Base-by-base conservation (phyloP, 1,140 invertebrate species). In the Camponotus floridanus region DNA sequence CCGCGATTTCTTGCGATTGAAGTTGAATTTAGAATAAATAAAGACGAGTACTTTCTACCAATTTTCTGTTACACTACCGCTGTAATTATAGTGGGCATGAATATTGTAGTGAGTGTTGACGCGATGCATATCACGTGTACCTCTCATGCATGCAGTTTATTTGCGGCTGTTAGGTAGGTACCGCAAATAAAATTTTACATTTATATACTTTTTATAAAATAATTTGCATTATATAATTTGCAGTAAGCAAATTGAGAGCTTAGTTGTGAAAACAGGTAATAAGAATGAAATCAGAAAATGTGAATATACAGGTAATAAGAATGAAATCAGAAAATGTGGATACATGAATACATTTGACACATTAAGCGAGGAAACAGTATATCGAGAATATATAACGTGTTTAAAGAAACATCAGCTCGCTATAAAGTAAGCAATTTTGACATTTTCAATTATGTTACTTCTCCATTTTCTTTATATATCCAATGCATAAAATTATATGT, bases 341-440 rank as follows among this genome's bases (percentile, higher is more conserved):
- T 2, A 4, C 6, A 13, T 26, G 9, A 62, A 45, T 45, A 45
- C 42, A 51, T 6, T 48, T 21, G 7, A 79, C 51, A 8, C 9
- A 13, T 67, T 15, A 11, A 67, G 11, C 13, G 76, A 79, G 7
- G 13, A 67, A 48, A 51, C 51, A 6, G 21, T 65, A 39, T 79
- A 67, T 5, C 62, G 42, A 7, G 61, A 79, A 67, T 79, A 79
- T 1, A 67, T 79, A 42, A 26, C 0, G 8, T 79, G 76, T 67
- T 51, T 79, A 36, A 79, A 79, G 3, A 79, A 79, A 67, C 76
- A 79, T 51, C 76, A 79, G 3, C 31, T 79, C 55, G 62, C 62
- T 36, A 51, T 79, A 51, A 8, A 79, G 76, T 79, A 51, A 79
- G 31, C 6, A 76, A 21, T 76, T 13, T 59, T 61, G 8, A 48